These are phyloP conservation scores for Dasypus novemcinctus DNA, from an alignment of 2,113 vertebrate genomes.

Conservation along the genomic window DNA sequence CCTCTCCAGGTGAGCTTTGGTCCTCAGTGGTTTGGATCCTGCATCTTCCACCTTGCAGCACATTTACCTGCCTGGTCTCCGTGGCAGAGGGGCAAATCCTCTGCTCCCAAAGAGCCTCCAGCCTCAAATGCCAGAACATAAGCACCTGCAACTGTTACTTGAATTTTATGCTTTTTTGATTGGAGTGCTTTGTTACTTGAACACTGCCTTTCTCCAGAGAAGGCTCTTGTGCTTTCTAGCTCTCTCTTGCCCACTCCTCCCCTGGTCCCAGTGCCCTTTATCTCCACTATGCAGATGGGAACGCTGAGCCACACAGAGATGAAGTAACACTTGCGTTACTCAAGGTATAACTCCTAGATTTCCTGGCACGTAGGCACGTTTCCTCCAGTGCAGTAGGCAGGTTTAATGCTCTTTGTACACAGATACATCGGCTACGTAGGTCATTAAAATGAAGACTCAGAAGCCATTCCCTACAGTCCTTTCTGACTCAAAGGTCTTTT, in stretches of 20 bases:
- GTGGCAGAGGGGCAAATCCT: rapidly evolving
- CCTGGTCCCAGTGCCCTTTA: neutral
- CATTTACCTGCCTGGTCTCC: neutral
- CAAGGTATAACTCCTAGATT: neutral
- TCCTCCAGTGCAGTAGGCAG: neutral
- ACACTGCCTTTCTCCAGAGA: constrained; percentile 61
- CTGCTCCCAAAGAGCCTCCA: neutral
- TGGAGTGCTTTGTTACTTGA: constrained; percentile 46
- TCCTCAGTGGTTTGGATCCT: neutral
- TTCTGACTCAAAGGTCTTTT: neutral
- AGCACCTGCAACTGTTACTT: constrained; percentile 46
- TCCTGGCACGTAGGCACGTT: neutral
- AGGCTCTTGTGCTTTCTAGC: neutral
- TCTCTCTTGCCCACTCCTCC: neutral
- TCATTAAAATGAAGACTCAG: neutral
- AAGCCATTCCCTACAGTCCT: neutral
- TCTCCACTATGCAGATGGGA: constrained; percentile 65
- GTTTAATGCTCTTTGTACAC: neutral
- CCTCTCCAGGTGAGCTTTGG: neutral
- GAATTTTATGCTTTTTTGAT: constrained; percentile 49
- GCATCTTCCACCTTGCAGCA: rapidly evolving
- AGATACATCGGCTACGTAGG: neutral
- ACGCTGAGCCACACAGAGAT: constrained; percentile 16
- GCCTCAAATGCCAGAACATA: neutral
- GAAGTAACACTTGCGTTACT: neutral